Evolutionary conservation across 2,113 vertebrate species (phyloP), one percentile per base, ranked within the genome.

Genomic region (Periophthalmodon schlosseri): DNA sequence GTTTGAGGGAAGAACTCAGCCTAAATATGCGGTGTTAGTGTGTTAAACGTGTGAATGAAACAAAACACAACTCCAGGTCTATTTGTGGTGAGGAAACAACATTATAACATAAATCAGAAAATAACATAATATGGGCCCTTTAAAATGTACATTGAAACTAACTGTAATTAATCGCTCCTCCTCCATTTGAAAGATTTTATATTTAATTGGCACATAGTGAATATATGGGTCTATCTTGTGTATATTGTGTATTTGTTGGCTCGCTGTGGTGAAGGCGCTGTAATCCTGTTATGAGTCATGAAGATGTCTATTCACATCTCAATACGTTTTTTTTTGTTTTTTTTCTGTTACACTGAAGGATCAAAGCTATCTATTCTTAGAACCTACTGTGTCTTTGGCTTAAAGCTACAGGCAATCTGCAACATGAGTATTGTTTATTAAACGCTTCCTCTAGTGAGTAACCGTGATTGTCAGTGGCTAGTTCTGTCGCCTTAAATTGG

Each of bases 331-430:
- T 28, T 28, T 28, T 28, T 28, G 1, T 28, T 54, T 24, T 61
- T 61, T 61, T 61, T 61, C 58, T 34, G 23, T 34, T 61, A 7
- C 24, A 16, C 58, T 33, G 13, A 28, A 9, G 23, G 58, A 61
- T 61, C 58, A 61, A 61, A 61, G 58, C 23, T 14, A 15, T 18
- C 58, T 61, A 61, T 61, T 61, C 58, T 61, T 61, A 33, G 58
- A 61, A 34, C 16, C 16, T 4, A 0, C 14, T 18, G 28, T 16
- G 15, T 61, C 28, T 24, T 24, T 5, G 58, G 58, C 58, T 61
- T 6, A 33, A 61, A 33, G 58, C 58, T 33, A 5, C 23, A 34
- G 58, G 58, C 24, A 15, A 33, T 61, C 33, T 61, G 24, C 13
- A 15, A 8, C 58, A 16, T 16, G 58, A 61, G 33, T 34, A 34